Base-by-base conservation (phyloP, 2,888 invertebrate genomes). In the Bursaphelenchus okinawaensis region DNA sequence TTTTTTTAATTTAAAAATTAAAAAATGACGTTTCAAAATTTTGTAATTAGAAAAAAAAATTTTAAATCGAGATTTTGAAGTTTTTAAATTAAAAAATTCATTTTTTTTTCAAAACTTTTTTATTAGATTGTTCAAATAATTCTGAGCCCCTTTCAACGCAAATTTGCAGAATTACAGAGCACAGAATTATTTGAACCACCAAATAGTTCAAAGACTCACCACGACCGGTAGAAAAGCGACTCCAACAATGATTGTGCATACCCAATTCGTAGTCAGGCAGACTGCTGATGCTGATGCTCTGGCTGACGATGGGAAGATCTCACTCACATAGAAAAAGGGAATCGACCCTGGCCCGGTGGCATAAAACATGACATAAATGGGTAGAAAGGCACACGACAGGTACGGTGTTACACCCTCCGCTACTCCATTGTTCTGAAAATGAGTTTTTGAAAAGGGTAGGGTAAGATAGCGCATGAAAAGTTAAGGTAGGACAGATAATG, bases 341-440 rank as follows among this genome's bases (percentile, higher is more conserved):
- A 68, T 68, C 19, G 68, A 55, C 7, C 69, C 69, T 6, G 69
- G 69, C 0, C 69, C 69, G 4, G 51, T 68, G 40, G 69, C 70
- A 55, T 72, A 68, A 40, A 23, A 20, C 19, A 70, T 16, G 24
- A 72, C 69, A 52, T 60, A 68, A 4, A 70, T 9, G 16, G 67
- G 52, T 0, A 68, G 55, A 19, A 65, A 67, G 1, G 24, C 4
- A 24, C 24, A 19, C 12, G 40, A 65, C 22, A 65, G 19, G 6
- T 28, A 29, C 2, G 60, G 60, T 19, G 57, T 31, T n/a, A 56
- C 20, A 19, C 50, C 50, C 40, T 6, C 20, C 28, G 50, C 16
- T 8, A 56, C 50, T 56, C 50, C n/a, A 7, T 19, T 24, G 23
- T 31, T 8, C 57, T 56, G 19, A 56, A 56, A n/a, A 8, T 8